Percentiles rank a stretch among this genome's conserved stretches.
Evolutionary conservation across 2,797 vertebrate genomes (phyloP).

Genomic region (Hoplostethus mediterraneus): DNA sequence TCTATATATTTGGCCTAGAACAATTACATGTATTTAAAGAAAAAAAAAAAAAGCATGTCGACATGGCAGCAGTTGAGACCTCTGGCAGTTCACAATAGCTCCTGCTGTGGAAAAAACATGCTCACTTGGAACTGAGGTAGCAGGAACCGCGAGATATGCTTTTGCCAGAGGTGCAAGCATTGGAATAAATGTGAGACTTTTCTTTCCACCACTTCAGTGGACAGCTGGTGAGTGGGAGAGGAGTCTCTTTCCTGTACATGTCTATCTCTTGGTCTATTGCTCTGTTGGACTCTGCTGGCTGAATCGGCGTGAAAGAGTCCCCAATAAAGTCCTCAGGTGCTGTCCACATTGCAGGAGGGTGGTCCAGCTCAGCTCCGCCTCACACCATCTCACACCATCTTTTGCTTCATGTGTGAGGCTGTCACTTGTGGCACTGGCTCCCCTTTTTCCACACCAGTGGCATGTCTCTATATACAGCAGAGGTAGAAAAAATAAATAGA

Average conservation of each 20-base stretch:
- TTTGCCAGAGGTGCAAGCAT: neutral
- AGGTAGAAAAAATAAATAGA: too few relatives aligned
- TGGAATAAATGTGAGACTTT: neutral
- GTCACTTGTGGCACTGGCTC: neutral
- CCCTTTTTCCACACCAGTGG: too few relatives aligned
- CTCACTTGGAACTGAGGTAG: conserved; percentile 8
- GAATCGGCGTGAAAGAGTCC: neutral
- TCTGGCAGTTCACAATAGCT: too few relatives aligned
- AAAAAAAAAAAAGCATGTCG: too few relatives aligned
- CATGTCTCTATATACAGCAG: too few relatives aligned
- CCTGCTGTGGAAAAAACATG: too few relatives aligned
- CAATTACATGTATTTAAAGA: too few relatives aligned
- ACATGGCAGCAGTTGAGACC: too few relatives aligned
- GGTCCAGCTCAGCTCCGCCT: neutral
- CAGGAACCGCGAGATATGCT: neutral
- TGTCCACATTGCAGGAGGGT: neutral
- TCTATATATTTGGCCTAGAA: too few relatives aligned
- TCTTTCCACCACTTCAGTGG: too few relatives aligned
- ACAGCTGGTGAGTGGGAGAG: neutral
- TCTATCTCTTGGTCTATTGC: neutral
- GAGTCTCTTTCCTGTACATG: neutral
- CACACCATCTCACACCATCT: too few relatives aligned
- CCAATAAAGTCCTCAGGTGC: neutral
- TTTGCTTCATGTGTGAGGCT: neutral
- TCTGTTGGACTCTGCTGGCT: neutral